phyloP scores from a whole-genome alignment of 2,888 invertebrate genomes.

The Melanchra persicariae region DNA sequence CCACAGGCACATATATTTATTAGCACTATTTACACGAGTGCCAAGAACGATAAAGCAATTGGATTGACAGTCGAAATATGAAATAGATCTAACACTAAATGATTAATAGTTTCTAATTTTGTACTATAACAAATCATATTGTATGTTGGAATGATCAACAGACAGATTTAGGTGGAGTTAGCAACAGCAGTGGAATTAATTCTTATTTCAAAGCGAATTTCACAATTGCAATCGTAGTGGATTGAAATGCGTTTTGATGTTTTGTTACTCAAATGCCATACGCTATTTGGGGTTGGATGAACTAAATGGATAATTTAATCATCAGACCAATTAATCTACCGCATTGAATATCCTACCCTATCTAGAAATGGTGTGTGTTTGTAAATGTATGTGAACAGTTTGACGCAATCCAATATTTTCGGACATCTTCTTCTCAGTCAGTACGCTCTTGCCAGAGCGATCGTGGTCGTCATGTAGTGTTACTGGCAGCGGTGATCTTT shows the following conservation, averaged over 20 bases:
- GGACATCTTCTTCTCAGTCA: no score
- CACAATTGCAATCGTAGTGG: background rate
- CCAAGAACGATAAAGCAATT: background rate
- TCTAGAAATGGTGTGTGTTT: no score
- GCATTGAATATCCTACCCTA: background rate
- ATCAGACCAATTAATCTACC: background rate
- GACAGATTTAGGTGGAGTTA: background rate
- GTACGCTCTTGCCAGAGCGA: no score
- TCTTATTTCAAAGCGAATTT: constrained; percentile 14
- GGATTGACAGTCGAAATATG: background rate
- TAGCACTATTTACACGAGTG: background rate
- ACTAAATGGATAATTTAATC: background rate
- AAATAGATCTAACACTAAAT: no score
- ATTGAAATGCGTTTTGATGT: background rate
- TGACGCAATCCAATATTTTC: background rate
- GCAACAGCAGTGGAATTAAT: background rate
- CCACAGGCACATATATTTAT: background rate
- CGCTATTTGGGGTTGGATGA: background rate
- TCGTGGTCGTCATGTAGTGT: no score
- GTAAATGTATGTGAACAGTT: background rate
- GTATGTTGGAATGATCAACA: background rate
- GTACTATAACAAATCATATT: background rate
- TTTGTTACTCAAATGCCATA: background rate
- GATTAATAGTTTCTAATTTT: background rate
- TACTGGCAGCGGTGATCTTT: no score